Conservation (phyloP, 2,113 vertebrate species). For the Varanus komodoensis region DNA sequence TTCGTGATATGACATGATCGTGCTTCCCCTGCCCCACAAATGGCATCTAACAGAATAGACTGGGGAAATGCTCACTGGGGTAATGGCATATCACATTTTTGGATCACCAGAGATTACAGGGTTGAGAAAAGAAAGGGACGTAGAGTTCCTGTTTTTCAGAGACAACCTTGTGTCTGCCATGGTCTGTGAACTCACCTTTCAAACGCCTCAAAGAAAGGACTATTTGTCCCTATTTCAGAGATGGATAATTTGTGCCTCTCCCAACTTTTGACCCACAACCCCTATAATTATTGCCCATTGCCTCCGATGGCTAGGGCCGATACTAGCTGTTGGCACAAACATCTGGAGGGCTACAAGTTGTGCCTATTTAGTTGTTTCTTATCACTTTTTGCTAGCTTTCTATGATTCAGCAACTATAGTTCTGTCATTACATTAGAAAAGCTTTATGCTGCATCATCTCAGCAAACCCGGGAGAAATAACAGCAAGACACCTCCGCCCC, state of each 20-base stretch:
- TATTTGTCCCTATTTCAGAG: not conserved
- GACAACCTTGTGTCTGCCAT: not conserved
- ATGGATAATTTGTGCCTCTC: not conserved
- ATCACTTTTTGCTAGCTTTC: not conserved
- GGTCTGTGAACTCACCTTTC: no score
- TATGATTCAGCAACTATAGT: slow-evolving; percentile 1
- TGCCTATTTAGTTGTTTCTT: not conserved
- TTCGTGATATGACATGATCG: not conserved
- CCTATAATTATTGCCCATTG: no score
- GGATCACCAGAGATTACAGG: not conserved
- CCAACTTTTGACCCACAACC: no score
- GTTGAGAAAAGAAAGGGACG: not conserved
- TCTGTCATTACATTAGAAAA: not conserved
- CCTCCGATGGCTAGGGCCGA: no score
- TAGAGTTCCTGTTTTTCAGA: not conserved
- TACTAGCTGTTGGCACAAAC: not conserved
- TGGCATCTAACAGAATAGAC: not conserved
- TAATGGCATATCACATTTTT: not conserved
- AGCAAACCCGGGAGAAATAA: not conserved
- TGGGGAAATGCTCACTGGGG: not conserved
- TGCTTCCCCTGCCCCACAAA: not conserved
- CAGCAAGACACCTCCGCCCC: not conserved
- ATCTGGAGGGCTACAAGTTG: not conserved
- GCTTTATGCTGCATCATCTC: not conserved
- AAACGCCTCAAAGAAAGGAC: no score